These are phyloP conservation scores for Saturnia pavonia DNA, from an alignment of 2,888 invertebrate species.

Conservation along the genomic window DNA sequence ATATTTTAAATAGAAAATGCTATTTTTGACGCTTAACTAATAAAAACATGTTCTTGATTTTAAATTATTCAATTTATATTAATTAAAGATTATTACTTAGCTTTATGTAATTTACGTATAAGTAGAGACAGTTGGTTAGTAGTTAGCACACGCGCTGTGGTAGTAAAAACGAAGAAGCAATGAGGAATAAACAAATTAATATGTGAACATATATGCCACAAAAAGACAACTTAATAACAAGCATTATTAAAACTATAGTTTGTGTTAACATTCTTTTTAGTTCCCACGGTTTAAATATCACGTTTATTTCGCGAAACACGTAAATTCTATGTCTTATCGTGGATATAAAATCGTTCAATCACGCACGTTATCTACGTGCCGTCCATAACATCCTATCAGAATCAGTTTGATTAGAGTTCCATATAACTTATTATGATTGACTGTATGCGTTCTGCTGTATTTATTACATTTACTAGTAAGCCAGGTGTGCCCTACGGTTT, in stretches of 20 bases:
- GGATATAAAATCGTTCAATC: not conserved
- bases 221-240: not conserved
- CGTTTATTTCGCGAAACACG: not conserved
- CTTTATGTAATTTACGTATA: not conserved
- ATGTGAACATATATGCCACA: not conserved
- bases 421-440: not conserved
- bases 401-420: not conserved
- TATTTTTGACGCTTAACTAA: too few relatives aligned
- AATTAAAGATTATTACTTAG: not conserved
- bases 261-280: slow-evolving; percentile 4
- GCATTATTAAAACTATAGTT: not conserved
- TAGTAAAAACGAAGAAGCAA: not conserved
- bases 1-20: too few relatives aligned
- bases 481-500: too few relatives aligned
- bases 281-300: slow-evolving; percentile 3
- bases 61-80: too few relatives aligned
- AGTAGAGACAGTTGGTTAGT: not conserved
- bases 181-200: not conserved
- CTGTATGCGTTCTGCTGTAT: not conserved
- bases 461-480: too few relatives aligned
- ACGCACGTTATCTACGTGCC: slow-evolving; percentile 1
- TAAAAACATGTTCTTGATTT: too few relatives aligned
- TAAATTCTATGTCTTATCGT: not conserved
- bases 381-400: not conserved
- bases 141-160: too few relatives aligned